These are phyloP conservation scores for Salvelinus namaycush DNA, from an alignment of 2,113 vertebrate species.

Conservation along the genomic window DNA sequence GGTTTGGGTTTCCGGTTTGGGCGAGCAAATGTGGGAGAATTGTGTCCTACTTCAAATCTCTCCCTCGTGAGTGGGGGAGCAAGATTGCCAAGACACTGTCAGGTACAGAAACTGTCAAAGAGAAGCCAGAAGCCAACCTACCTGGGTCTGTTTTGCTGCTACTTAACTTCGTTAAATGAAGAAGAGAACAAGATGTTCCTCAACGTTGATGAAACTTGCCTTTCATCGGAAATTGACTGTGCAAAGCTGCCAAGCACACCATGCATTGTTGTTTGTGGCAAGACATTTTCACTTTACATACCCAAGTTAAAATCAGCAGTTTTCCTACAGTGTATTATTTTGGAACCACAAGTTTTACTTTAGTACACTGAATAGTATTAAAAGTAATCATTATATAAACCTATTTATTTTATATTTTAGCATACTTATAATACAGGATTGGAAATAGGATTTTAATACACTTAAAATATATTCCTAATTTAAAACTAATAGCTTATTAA, in stretches of 20 bases:
- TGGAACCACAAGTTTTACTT: too few species aligned
- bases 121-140: constrained; percentile 1
- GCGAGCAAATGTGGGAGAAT: constrained; percentile 15
- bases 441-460: too few species aligned
- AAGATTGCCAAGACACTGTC: not conserved
- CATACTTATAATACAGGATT: too few species aligned
- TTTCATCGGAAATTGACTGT: not conserved
- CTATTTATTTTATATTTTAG: too few species aligned
- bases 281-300: not conserved
- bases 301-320: too few species aligned
- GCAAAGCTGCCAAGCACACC: constrained; percentile 15
- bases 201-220: constrained; percentile 4
- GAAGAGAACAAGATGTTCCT: not conserved
- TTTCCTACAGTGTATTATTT: too few species aligned
- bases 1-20: too few species aligned
- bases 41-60: not conserved
- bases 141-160: not conserved
- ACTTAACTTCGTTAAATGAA: not conserved
- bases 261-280: constrained; percentile 36
- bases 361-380: too few species aligned
- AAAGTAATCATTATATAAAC: too few species aligned
- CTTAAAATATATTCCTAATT: too few species aligned
- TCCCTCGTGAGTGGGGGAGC: not conserved
- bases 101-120: not conserved
- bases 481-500: too few species aligned